Percentiles rank a stretch among this genome's conserved stretches.
phyloP scores from a whole-genome alignment of 2,113 vertebrate species.

The Speoplatyrhinus poulsoni region DNA sequence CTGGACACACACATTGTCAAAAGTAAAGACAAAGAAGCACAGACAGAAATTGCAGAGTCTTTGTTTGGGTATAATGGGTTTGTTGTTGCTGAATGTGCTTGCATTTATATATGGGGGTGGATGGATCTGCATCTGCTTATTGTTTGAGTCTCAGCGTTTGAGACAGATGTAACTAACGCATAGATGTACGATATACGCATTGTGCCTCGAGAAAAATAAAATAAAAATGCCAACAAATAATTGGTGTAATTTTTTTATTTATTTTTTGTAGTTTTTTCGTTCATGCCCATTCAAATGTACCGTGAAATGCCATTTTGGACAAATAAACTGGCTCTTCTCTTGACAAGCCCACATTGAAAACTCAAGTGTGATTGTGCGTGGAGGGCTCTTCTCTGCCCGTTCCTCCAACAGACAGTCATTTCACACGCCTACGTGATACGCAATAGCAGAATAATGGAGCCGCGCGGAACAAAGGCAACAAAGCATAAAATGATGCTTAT shows the following conservation, averaged over 20 bases:
- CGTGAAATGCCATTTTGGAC: conserved; percentile 45
- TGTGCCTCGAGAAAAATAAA: conserved; percentile 12
- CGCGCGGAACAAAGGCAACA: conserved; percentile 57
- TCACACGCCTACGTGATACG: conserved; percentile 62
- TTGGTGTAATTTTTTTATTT: too few species aligned
- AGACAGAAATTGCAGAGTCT: too few species aligned
- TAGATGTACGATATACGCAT: not conserved
- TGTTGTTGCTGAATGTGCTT: not conserved
- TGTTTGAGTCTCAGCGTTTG: not conserved
- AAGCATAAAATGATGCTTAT: conserved; percentile 68
- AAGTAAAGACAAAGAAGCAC: too few species aligned
- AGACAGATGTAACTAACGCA: not conserved
- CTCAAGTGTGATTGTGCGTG: conserved; percentile 66
- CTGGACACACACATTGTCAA: too few species aligned
- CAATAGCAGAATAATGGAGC: conserved; percentile 64
- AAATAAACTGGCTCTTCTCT: conserved; percentile 56
- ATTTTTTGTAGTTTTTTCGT: too few species aligned
- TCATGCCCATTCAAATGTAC: conserved; percentile 58
- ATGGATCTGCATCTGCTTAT: not conserved
- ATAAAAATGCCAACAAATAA: conserved; percentile 27
- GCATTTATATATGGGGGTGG: not conserved
- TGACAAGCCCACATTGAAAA: conserved; percentile 52
- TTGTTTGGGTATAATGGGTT: not conserved
- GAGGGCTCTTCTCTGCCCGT: conserved; percentile 65
- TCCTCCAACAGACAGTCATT: conserved; percentile 59